phyloP scores from a whole-genome alignment of 1,140 invertebrate genomes.

The Drosophila bocki region DNA sequence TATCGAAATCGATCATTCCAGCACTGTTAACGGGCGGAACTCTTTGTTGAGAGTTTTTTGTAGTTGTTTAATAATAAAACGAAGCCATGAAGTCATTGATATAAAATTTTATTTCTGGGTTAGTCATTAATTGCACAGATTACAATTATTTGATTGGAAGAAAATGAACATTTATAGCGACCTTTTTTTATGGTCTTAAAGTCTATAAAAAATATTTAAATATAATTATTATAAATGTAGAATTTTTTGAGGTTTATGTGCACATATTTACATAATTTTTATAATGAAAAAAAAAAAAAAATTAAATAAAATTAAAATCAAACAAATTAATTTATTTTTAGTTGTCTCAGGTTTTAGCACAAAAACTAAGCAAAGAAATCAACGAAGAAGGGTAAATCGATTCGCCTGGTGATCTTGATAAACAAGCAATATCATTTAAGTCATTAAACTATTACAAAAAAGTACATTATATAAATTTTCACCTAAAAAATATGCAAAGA shows the following conservation, averaged over 20 bases:
- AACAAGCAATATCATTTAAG: too few relatives aligned
- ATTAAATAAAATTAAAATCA: too few relatives aligned
- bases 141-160: conserved; percentile 13
- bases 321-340: too few relatives aligned
- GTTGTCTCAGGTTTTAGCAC: too few relatives aligned
- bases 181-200: background rate
- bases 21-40: conserved; percentile 13
- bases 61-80: conserved; percentile 24
- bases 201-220: background rate
- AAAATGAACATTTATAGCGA: background rate
- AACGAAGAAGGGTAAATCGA: too few relatives aligned
- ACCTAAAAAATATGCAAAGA: too few relatives aligned
- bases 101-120: conserved; percentile 12
- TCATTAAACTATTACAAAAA: too few relatives aligned
- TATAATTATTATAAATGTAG: background rate
- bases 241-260: background rate
- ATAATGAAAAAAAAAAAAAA: too few relatives aligned
- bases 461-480: too few relatives aligned
- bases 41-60: conserved; percentile 22
- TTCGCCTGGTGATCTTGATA: too few relatives aligned
- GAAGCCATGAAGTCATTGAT: conserved; percentile 17
- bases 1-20: conserved; percentile 41
- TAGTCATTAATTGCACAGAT: conserved; percentile 31
- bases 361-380: too few relatives aligned
- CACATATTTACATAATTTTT: too few relatives aligned